Evolutionary conservation across 2,797 vertebrate genomes (phyloP).

Genomic region (Micromesistius poutassou): DNA sequence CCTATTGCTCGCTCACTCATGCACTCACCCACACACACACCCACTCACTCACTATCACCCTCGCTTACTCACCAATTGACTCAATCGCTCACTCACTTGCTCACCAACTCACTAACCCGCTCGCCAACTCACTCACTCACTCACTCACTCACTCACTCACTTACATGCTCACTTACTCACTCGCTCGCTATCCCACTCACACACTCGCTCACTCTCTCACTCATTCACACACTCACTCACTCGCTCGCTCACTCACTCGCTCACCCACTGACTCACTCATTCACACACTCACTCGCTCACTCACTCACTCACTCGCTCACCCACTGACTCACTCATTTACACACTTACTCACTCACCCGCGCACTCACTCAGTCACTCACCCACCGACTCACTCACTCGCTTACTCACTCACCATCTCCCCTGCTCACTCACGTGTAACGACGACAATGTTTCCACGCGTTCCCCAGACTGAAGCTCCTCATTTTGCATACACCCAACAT

Average conservation of each 20-base stretch:
- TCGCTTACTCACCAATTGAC: background rate
- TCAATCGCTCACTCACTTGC: background rate
- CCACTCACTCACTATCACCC: background rate
- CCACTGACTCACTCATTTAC: background rate
- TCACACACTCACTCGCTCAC: conserved; percentile 5
- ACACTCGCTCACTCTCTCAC: background rate
- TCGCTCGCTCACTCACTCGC: background rate
- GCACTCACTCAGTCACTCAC: no score
- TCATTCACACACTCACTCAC: background rate
- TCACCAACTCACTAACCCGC: background rate
- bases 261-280: background rate
- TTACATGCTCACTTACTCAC: background rate
- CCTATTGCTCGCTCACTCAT: background rate
- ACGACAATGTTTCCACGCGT: background rate
- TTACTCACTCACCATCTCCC: no score
- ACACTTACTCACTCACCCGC: no score
- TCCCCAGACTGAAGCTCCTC: background rate
- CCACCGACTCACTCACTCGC: no score
- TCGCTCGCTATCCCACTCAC: background rate
- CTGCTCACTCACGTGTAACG: background rate
- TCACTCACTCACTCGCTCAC: no score
- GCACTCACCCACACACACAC: no score
- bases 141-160: background rate
- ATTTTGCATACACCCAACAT: no score
- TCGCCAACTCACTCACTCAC: background rate